Evolutionary conservation across 2,888 invertebrate genomes (phyloP), one percentile per base, ranked within the genome.

Genomic region (Cephus nigrinus): DNA sequence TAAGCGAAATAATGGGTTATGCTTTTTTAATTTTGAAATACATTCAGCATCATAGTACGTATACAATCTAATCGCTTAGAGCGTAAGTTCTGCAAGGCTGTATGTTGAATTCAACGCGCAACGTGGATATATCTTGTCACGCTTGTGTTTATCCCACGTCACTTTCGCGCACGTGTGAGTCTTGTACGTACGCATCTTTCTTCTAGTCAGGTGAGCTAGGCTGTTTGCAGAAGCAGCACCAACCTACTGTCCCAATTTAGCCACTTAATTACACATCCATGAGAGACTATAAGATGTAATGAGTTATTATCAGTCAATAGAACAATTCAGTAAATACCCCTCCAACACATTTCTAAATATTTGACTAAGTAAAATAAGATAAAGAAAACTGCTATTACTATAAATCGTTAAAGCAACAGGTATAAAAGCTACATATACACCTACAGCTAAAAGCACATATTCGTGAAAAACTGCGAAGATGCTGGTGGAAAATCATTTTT

Each of bases 221-320:
- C 78, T 76, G 79, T 82, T 82, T 80, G 82, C 82, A 79, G 80
- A 83, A 80, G 81, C 77, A 81, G 82, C 78, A 83, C 68, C 78
- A 73, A 73, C 77, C 69, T 68, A 80, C 78, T 78, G 79, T 75
- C 78, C 84, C 82, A 84, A 86, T 85, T 86, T 83, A 84, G 74
- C 69, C 77, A 77, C 79, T 82, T 83, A 84, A 86, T 84, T 82
- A 80, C 80, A 55, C 55, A 55, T 55, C 55, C 55, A 55, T 9
- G 55, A 55, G 23, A 55, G 55, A 55, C 55, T 55, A 23, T 23
- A 55, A 55, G 23, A 23, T 55, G 23, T 55, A 55, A 55, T 23
- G 55, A 55, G 55, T 55, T 55, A 55, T 55, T 23, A 55, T 23
- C 23, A 55, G 55, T 23, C 55, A 23, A 23, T 23, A 23, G 23